These are phyloP conservation scores for Alentia gelatinosa DNA, from an alignment of 2,888 invertebrate species.

Conservation along the genomic window DNA sequence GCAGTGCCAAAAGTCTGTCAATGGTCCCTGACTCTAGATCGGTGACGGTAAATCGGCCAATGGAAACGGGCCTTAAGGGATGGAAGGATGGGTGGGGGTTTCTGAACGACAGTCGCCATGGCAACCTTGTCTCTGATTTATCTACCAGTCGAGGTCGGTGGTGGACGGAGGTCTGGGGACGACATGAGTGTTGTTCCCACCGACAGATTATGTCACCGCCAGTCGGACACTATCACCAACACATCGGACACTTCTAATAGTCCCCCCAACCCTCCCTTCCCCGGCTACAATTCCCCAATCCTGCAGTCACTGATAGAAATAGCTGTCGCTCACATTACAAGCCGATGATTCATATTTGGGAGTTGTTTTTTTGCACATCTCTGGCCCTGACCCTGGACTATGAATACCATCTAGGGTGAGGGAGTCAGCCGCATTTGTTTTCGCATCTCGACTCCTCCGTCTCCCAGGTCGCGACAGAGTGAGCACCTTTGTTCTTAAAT, in stretches of 20 bases:
- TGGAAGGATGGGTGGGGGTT: no score
- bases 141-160: background rate
- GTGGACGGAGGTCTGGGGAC: background rate
- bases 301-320: background rate
- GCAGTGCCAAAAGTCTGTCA: no score
- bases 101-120: background rate
- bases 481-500: slow-evolving; percentile 1
- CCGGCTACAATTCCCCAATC: background rate
- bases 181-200: background rate
- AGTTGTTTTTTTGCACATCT: background rate
- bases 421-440: background rate
- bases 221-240: background rate
- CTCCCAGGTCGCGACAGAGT: background rate
- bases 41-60: no score
- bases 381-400: background rate
- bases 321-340: background rate
- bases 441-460: background rate
- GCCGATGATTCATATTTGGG: background rate
- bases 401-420: slow-evolving; percentile 5
- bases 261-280: background rate
- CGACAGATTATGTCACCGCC: background rate
- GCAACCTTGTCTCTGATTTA: slow-evolving; percentile 11
- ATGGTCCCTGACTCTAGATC: no score
- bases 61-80: no score
- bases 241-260: background rate